phyloP scores from a whole-genome alignment of 2,888 invertebrate genomes.

The Eilema griseolum region DNA sequence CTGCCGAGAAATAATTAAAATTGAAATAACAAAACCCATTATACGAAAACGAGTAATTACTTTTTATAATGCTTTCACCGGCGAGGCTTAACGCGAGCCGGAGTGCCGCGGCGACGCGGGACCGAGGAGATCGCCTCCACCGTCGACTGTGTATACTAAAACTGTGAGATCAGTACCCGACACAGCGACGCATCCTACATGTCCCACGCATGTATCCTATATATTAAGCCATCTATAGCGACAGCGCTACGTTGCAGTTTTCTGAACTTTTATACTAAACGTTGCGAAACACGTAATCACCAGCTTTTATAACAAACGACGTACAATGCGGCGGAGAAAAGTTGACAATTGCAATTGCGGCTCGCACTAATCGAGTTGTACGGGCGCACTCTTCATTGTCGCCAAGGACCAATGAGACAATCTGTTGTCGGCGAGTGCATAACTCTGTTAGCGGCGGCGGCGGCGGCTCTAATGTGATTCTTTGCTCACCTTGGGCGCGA shows the following conservation, averaged over 20 bases:
- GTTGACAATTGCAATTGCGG: constrained; percentile 9
- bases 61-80: constrained; percentile 26
- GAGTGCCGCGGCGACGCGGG: background rate
- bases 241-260: background rate
- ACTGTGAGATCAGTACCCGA: background rate
- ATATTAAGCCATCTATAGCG: too few species aligned
- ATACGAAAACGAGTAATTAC: constrained; percentile 38
- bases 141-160: background rate
- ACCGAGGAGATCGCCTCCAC: background rate
- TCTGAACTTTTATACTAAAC: constrained; percentile 6
- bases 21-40: constrained; percentile 38
- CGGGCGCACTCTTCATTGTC: constrained; percentile 14
- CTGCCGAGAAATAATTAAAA: constrained; percentile 36
- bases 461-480: constrained; percentile 13
- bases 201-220: background rate
- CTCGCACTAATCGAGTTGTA: constrained; percentile 17
- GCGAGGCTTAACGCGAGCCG: constrained; percentile 7
- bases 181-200: too few species aligned
- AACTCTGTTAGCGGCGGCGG: constrained; percentile 18
- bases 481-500: constrained; percentile 8
- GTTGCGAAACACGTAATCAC: constrained; percentile 10
- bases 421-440: constrained; percentile 16
- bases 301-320: constrained; percentile 6
- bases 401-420: constrained; percentile 6
- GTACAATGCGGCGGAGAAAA: background rate